Percentiles rank a stretch among this genome's conserved stretches.
Evolutionary conservation across 2,888 invertebrate genomes (phyloP).

Genomic region (Sympetrum striolatum): DNA sequence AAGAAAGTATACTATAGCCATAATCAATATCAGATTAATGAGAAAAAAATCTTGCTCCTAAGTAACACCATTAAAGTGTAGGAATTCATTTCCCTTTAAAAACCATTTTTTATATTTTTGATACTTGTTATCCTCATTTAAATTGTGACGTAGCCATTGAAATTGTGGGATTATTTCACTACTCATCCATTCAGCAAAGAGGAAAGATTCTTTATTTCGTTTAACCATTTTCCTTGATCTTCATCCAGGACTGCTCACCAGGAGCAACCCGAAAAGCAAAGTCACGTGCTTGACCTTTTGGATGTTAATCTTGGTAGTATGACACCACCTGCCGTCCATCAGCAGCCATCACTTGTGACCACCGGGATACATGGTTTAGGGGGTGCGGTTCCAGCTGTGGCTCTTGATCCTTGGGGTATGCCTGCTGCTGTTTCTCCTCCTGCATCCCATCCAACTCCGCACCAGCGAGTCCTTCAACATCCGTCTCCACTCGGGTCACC

Average conservation of each 20-base stretch:
- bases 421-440: conserved; percentile 4
- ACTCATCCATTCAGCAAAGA: neutral
- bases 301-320: conserved; percentile 75
- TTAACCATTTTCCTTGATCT: neutral
- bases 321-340: conserved; percentile 47
- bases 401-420: conserved; percentile 78
- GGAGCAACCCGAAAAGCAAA: conserved; percentile 54
- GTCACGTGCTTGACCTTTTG: conserved; percentile 82
- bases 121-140: too few species aligned
- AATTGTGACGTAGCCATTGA: too few species aligned
- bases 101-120: too few species aligned
- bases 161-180: too few species aligned
- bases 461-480: conserved; percentile 50
- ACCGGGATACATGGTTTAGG: conserved; percentile 63
- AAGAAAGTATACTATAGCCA: too few species aligned
- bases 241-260: conserved; percentile 7
- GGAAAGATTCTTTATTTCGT: conserved; percentile 23
- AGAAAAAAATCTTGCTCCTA: too few species aligned
- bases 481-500: conserved; percentile 61
- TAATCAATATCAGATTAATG: too few species aligned
- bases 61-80: neutral
- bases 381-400: conserved; percentile 57
- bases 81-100: neutral
- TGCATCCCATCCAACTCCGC: neutral
- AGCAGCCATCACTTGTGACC: conserved; percentile 45